Percentiles rank a stretch among this genome's conserved stretches.
Evolutionary conservation across 2,113 vertebrate genomes (phyloP).

Genomic region (Terrapene triunguis): DNA sequence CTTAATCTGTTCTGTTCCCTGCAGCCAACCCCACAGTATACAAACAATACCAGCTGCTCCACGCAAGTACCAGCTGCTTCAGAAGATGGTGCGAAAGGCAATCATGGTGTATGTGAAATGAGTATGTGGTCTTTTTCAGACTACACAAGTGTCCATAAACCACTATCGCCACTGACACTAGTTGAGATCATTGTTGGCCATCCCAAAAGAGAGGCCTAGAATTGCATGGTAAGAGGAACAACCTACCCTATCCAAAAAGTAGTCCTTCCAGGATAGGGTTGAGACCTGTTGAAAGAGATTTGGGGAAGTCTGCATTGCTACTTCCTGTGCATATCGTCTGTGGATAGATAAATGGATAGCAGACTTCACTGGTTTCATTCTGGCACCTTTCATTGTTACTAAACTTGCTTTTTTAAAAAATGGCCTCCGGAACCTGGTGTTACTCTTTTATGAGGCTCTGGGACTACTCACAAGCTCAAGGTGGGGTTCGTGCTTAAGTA

Average conservation of each 20-base stretch:
- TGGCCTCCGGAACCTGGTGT: not conserved
- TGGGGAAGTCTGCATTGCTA: not conserved
- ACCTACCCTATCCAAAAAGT: not conserved
- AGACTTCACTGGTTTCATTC: not conserved
- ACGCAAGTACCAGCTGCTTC: not conserved
- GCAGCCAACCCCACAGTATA: not conserved
- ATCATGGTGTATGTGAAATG: not conserved
- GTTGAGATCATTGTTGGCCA: not conserved
- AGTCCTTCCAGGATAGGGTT: not conserved
- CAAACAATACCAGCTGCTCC: not conserved
- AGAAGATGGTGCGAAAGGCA: not conserved
- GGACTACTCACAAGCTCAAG: not conserved
- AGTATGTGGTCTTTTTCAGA: not conserved
- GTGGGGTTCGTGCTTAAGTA: conserved; percentile 12
- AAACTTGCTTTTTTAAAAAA: conserved; percentile 52
- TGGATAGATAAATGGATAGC: not conserved
- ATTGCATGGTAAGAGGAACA: not conserved
- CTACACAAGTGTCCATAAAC: not conserved
- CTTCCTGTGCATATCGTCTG: not conserved
- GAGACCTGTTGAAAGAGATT: not conserved
- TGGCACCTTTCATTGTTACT: conserved; percentile 14
- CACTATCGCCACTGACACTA: not conserved
- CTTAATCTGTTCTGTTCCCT: not conserved
- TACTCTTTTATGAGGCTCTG: conserved; percentile 15
- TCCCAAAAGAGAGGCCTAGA: not conserved